Conservation (phyloP, 1,140 invertebrate genomes). For the Drosophila novamexicana region DNA sequence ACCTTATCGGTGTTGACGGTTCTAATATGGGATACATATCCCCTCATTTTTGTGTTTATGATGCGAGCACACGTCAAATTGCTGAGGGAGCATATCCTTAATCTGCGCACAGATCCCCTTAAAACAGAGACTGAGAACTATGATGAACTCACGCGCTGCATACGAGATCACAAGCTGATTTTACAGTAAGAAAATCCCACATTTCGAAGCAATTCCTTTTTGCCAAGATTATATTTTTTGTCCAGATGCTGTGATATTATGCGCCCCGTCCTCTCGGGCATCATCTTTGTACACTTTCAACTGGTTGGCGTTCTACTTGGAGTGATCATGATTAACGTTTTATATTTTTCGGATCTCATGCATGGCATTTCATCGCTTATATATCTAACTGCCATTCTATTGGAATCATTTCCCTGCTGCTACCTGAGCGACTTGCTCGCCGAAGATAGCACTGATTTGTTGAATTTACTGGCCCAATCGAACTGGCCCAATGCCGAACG, state of each 20-base stretch:
- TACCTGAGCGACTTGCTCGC: constrained; percentile 22
- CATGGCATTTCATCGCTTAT: not conserved
- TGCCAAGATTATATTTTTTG: not conserved
- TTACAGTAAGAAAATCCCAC: constrained; percentile 21
- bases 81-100: constrained; percentile 41
- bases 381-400: not conserved
- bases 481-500: constrained; percentile 32
- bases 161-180: constrained; percentile 48
- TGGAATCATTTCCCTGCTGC: constrained; percentile 29
- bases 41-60: constrained; percentile 37
- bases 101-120: constrained; percentile 27
- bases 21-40: constrained; percentile 35
- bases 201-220: not conserved
- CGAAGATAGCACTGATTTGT: constrained; percentile 5
- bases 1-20: constrained; percentile 11
- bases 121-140: constrained; percentile 45
- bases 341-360: not conserved
- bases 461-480: constrained; percentile 6
- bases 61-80: constrained; percentile 49
- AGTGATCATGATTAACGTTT: not conserved
- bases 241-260: constrained; percentile 3
- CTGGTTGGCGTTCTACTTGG: constrained; percentile 19
- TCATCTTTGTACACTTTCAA: constrained; percentile 15
- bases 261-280: constrained; percentile 6
- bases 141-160: constrained; percentile 54